Base-by-base conservation (phyloP, 2,888 invertebrate genomes). In the Helobdella robusta region DNA sequence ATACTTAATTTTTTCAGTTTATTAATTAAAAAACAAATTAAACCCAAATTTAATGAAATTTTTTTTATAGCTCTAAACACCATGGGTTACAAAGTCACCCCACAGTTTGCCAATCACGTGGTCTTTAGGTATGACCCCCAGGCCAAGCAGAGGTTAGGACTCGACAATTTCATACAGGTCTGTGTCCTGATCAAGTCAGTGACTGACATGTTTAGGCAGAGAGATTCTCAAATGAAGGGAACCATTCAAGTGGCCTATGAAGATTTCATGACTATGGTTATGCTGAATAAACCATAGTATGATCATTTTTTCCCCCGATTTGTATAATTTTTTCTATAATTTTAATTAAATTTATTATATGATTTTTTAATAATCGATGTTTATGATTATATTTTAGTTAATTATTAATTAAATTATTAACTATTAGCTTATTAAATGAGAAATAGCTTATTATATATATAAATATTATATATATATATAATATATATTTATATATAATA, bases 31-130 rank as follows among this genome's bases (percentile, higher is more conserved):
- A n/a, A n/a, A n/a, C n/a, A n/a, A n/a, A n/a, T n/a, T n/a, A n/a
- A n/a, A n/a, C n/a, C n/a, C n/a, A 56, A 8, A 50, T 11, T 30
- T 1, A 56, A 56, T 25, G 11, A 15, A 30, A 2, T 8, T 56
- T 20, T 20, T 32, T 18, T 59, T 46, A 65, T 82, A 86, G 91
- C 91, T 3, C 83, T 91, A 60, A 82, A 84, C 36, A 88, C 89
- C 81, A 91, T 92, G 91, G 92, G 92, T 40, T 92, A 89, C 75
- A 83, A 86, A 56, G 87, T 92, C 73, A 83, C 87, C 15, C 86
- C 86, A 0, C 86, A 88, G 36, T 91, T 92, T 76, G 83, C 89
- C 11, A 84, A 83, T 67, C 86, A 87, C 75, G 79, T 91, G 67
- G 82, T 87, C 11, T 84, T 84, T 70, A 86, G 87, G 77, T 84